Percentiles rank a stretch among this genome's conserved stretches.
These are phyloP conservation scores for Holotrichia oblita DNA, from an alignment of 1,140 invertebrate species.

Conservation along the genomic window DNA sequence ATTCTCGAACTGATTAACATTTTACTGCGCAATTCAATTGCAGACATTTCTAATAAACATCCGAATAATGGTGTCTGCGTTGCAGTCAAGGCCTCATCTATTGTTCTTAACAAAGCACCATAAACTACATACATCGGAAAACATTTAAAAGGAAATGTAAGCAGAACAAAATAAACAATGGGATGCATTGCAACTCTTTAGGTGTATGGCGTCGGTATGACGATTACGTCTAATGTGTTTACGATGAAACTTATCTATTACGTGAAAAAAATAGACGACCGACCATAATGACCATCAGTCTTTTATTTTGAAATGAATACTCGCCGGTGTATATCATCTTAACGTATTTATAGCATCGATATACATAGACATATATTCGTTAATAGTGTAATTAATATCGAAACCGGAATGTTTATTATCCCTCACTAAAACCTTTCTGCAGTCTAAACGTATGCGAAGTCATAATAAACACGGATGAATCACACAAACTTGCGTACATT, in stretches of 20 bases:
- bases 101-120: too few species aligned
- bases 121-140: too few species aligned
- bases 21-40: too few species aligned
- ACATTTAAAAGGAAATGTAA: too few species aligned
- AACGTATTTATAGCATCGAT: not conserved
- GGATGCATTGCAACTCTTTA: not conserved
- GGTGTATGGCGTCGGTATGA: not conserved
- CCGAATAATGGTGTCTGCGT: too few species aligned
- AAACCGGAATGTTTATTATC: not conserved
- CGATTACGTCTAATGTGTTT: not conserved
- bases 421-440: not conserved
- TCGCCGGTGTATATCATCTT: not conserved
- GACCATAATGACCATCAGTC: not conserved
- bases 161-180: not conserved
- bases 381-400: not conserved
- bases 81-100: too few species aligned
- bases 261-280: not conserved
- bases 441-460: not conserved
- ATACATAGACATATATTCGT: too few species aligned
- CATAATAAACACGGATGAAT: not conserved
- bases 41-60: too few species aligned
- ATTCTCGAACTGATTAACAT: too few species aligned
- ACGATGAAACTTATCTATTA: not conserved
- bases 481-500: not conserved
- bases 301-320: too few species aligned